A percentile compares a stretch with the other conserved stretches of the same genome.
Conservation (phyloP, 2,888 invertebrate genomes). For the Pediacus dermestoides region DNA sequence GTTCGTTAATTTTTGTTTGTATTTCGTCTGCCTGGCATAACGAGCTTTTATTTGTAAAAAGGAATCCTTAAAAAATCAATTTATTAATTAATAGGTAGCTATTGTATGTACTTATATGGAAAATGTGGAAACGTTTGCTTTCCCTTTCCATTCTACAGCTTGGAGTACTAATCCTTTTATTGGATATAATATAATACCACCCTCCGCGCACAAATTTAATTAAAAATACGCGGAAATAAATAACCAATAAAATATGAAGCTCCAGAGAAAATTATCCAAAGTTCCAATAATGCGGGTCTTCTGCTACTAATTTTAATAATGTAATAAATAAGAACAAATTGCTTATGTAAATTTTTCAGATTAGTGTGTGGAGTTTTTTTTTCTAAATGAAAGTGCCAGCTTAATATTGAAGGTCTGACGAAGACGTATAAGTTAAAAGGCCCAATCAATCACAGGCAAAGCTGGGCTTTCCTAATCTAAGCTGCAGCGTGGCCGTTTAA, state of each 20-base stretch:
- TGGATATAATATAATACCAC: conserved; percentile 18
- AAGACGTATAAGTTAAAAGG: conserved; percentile 28
- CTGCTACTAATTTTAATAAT: too few species aligned
- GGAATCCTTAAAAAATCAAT: conserved; percentile 10
- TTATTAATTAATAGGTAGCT: conserved; percentile 15
- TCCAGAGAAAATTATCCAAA: too few species aligned
- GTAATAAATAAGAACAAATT: too few species aligned
- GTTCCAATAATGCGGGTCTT: too few species aligned
- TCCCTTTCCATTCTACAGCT: too few species aligned
- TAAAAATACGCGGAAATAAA: too few species aligned
- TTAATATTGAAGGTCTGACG: conserved; percentile 27
- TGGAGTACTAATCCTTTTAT: conserved; percentile 19
- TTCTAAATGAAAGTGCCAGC: conserved; percentile 8
- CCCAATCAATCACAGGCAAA: conserved; percentile 14
- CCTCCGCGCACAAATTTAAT: conserved; percentile 9
- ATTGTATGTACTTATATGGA: too few species aligned
- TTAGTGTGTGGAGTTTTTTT: too few species aligned
- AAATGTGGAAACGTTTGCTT: conserved; percentile 17
- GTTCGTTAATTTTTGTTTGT: conserved; percentile 19
- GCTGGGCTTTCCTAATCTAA: conserved; percentile 13
- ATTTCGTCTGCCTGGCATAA: conserved; percentile 9
- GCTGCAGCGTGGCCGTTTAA: conserved; percentile 18
- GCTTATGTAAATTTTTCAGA: too few species aligned
- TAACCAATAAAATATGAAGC: too few species aligned
- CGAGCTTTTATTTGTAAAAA: background rate